A percentile compares a stretch with the other conserved stretches of the same genome.
phyloP scores from a whole-genome alignment of 1,140 invertebrate species.

The Plectrocnemia conspersa region DNA sequence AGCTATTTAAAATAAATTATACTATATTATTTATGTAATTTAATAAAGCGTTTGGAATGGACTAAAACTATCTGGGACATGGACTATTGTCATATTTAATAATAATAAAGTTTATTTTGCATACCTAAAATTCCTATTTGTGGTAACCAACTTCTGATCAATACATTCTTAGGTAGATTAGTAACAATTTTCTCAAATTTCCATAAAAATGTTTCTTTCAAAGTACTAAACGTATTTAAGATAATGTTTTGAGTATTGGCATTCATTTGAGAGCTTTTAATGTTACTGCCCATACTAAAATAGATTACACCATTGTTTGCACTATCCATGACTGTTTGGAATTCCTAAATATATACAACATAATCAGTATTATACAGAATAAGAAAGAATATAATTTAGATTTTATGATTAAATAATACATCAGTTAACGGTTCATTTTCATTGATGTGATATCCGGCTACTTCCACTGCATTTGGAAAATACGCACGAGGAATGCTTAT shows the following conservation, averaged over 20 bases:
- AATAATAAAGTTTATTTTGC: background rate
- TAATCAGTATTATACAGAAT: constrained; percentile 10
- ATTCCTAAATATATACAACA: constrained; percentile 41
- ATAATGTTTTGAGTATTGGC: constrained; percentile 37
- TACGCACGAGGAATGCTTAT: constrained; percentile 44
- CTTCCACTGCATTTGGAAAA: constrained; percentile 50
- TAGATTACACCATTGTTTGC: constrained; percentile 50
- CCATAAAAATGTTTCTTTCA: constrained; percentile 50
- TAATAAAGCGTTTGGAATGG: background rate
- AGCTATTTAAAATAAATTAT: constrained; percentile 15
- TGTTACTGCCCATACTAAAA: constrained; percentile 53
- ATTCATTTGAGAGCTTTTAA: constrained; percentile 43
- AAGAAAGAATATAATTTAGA: constrained; percentile 2
- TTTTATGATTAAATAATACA: constrained; percentile 31
- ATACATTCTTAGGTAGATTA: constrained; percentile 47
- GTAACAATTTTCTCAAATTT: constrained; percentile 49
- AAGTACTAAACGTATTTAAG: constrained; percentile 39
- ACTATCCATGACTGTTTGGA: constrained; percentile 49
- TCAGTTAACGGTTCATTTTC: constrained; percentile 33
- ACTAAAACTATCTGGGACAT: background rate
- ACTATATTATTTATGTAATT: background rate
- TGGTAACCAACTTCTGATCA: constrained; percentile 52
- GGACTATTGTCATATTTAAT: background rate
- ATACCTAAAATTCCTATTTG: constrained; percentile 40
- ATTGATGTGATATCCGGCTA: constrained; percentile 52